These are phyloP conservation scores for Stomatorhinus walkeri DNA, from an alignment of 2,797 vertebrate species.

Conservation along the genomic window DNA sequence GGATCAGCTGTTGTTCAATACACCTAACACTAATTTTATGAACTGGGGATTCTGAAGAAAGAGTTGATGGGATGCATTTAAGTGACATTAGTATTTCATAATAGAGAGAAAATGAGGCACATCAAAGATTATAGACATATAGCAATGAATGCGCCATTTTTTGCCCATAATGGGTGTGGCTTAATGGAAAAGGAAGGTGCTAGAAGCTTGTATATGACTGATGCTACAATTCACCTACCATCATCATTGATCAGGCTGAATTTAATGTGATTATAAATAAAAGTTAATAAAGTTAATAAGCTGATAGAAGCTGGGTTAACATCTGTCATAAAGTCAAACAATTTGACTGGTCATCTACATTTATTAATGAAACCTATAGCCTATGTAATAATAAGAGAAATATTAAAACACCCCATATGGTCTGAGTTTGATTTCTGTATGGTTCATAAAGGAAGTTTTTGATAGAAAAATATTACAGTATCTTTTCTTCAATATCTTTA, in stretches of 20 bases:
- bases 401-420: not conserved
- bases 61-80: slow-evolving; percentile 39
- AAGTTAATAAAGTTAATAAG: not conserved
- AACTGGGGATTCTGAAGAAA: slow-evolving; percentile 30
- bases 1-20: slow-evolving; percentile 30
- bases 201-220: not conserved
- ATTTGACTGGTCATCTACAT: not conserved
- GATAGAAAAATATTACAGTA: not conserved
- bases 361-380: not conserved
- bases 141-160: not conserved
- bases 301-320: not conserved
- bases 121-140: not conserved
- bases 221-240: not conserved
- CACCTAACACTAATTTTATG: slow-evolving; percentile 35
- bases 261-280: not conserved
- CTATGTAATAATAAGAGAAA: not conserved
- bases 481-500: not conserved
- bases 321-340: not conserved
- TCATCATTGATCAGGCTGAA: not conserved
- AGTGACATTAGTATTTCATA: slow-evolving; percentile 43
- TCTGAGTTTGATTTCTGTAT: not conserved
- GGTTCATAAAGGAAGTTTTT: not conserved
- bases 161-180: not conserved
- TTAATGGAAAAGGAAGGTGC: not conserved
- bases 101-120: not conserved